Base-by-base conservation (phyloP, 2,113 vertebrate genomes). In the Jacana jacana region DNA sequence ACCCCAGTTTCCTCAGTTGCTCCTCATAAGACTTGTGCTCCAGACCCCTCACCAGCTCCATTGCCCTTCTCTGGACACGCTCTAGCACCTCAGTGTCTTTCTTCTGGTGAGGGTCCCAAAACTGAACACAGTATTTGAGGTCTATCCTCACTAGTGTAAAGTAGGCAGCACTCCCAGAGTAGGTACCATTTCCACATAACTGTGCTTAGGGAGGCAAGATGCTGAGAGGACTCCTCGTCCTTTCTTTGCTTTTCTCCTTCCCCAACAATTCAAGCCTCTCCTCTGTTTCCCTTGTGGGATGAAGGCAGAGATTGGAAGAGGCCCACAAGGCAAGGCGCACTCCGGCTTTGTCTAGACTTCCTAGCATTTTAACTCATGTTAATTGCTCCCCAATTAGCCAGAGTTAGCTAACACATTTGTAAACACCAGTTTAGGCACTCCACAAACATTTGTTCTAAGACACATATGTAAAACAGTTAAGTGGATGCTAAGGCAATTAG, bases 361-460 rank as follows among this genome's bases (percentile, higher is more conserved):
- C 8, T 9, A 55, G 72, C 42, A 1, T 52, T 89, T 94, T 91
- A 93, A 87, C 81, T 91, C 92, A 80, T 4, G 6, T 42, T 96
- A 94, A 96, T 96, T 95, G 83, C 92, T 94, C 91, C 91, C 86
- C 94, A 94, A 96, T 96, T 97, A 96, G 91, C 88, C n/a, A 5
- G 88, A 91, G 89, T 82, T 95, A 91, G 86, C 49, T 11, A 89
- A 76, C 61, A 39, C 81, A 48, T 96, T 94, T 87, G 92, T 95
- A 96, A 96, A 96, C 92, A 95, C 54, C 63, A 69, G 86, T 84
- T 92, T 94, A 93, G 86, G 91, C 86, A 52, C 75, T 96, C 77
- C 91, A 93, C 91, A 96, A 95, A 96, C 91, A 91, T 95, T 97
- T 96, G 94, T 96, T 96, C 85, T 77, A 52, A 91, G 66, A 87